phyloP scores from a whole-genome alignment of 30 jellyfish, hydroid and myxozoan species.

The Pseudorhiza aurosa region DNA sequence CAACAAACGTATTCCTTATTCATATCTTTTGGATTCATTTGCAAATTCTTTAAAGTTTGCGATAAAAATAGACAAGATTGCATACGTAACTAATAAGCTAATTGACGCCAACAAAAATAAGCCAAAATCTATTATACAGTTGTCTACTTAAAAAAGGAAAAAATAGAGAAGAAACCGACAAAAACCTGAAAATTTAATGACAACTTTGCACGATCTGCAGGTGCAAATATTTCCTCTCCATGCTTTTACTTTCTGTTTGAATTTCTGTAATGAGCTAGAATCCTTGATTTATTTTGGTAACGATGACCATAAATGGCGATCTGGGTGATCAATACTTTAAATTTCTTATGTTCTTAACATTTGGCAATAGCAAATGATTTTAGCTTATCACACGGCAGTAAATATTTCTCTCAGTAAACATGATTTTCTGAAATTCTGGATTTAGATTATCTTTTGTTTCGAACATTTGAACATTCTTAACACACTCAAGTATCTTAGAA shows the following conservation, averaged over 20 bases:
- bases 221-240: not conserved
- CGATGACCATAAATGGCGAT: constrained; percentile 35
- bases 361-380: constrained; percentile 19
- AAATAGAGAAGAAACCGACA: too few relatives aligned
- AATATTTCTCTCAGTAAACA: not conserved
- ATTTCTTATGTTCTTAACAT: constrained; percentile 27
- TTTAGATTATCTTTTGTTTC: not conserved
- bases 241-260: constrained; percentile 23
- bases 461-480: not conserved
- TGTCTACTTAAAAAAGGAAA: too few relatives aligned
- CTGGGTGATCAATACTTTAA: constrained; percentile 20
- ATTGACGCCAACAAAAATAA: too few relatives aligned
- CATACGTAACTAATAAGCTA: too few relatives aligned
- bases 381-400: not conserved
- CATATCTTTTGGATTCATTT: too few relatives aligned
- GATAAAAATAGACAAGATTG: too few relatives aligned
- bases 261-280: not conserved
- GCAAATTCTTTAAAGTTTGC: too few relatives aligned
- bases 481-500: too few relatives aligned
- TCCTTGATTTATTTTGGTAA: constrained; percentile 28
- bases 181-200: not conserved
- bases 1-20: too few relatives aligned
- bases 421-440: not conserved
- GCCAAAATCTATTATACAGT: too few relatives aligned
- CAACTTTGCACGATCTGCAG: not conserved